Base-by-base conservation (phyloP, 1,140 invertebrate species). In the Drosophila albomicans region DNA sequence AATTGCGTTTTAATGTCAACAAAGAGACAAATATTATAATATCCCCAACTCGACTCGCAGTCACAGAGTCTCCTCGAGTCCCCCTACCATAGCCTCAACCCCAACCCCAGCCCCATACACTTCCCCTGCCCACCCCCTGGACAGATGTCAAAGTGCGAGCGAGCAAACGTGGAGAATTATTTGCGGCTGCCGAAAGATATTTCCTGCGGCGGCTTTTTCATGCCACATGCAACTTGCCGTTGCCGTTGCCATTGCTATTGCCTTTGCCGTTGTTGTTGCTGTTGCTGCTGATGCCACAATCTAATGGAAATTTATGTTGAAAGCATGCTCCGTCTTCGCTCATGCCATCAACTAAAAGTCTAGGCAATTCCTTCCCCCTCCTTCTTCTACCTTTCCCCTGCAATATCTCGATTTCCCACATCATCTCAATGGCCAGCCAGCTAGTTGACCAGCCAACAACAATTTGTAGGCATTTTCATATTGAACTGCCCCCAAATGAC, bases 1-100 rank as follows among this genome's bases (percentile, higher is more conserved):
- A 89, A 88, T 89, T 89, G 85, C 84, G 79, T 89, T 88, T 89
- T 89, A 89, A 88, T 88, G 84, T 89, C 85, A 89, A 89, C 85
- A 87, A 78, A 89, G 78, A 88, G 85, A 85, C 81, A 85, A 89
- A 88, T 89, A 89, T 89, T 88, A 81, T 88, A 87, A 88, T 88
- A 88, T 80, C 63, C 57, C 57, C 65, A 57, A 41, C 58, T 48
- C 66, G 66, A 62, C 48, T 48, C 13, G 38, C 46, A 66, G 56
- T 59, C 51, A 20, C 13, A 13, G 32, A 61, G 38, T 28, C 49
- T 52, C n/a, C 5, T 15, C 25, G 0, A 54, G 16, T 25, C 41
- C 4, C 38, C 5, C n/a, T 25, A 46, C 41, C 11, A 7, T 11
- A 4, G 20, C 20, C 20, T 4, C 20, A 25, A 25, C 20, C 20